phyloP scores from a whole-genome alignment of 2,888 invertebrate species.

The Emesis furor region DNA sequence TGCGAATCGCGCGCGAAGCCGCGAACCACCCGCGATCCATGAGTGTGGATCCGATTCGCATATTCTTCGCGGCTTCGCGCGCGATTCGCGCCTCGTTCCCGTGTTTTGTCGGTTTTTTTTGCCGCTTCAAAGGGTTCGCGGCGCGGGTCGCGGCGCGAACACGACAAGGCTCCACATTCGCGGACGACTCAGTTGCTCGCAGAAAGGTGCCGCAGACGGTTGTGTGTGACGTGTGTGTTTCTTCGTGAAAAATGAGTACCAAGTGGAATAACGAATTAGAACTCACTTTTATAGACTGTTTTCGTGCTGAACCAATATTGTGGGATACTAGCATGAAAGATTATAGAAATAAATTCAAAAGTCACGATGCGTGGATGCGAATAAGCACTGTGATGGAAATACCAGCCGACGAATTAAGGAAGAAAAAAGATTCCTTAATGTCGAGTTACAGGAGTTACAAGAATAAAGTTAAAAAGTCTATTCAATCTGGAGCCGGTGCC shows the following conservation, averaged over 20 bases:
- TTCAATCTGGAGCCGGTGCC: constrained; percentile 1
- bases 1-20: constrained; percentile 9
- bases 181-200: constrained; percentile 13
- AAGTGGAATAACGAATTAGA: too few species aligned
- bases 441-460: constrained; percentile 8
- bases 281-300: too few species aligned
- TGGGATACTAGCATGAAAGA: not conserved
- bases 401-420: too few species aligned
- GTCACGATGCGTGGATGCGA: constrained; percentile 1
- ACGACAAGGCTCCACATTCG: constrained; percentile 23
- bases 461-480: constrained; percentile 11
- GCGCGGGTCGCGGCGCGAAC: not conserved
- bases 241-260: not conserved
- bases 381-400: not conserved
- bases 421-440: too few species aligned
- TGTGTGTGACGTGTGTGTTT: not conserved
- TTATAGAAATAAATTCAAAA: not conserved
- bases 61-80: constrained; percentile 23
- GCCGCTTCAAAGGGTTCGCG: constrained; percentile 6
- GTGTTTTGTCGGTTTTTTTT: not conserved
- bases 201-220: not conserved
- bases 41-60: not conserved
- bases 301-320: too few species aligned
- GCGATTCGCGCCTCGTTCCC: not conserved
- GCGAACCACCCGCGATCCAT: constrained; percentile 12